Percentiles rank a stretch among this genome's conserved stretches.
These are phyloP conservation scores for Eremobia ochroleuca DNA, from an alignment of 2,888 invertebrate genomes.

Conservation along the genomic window DNA sequence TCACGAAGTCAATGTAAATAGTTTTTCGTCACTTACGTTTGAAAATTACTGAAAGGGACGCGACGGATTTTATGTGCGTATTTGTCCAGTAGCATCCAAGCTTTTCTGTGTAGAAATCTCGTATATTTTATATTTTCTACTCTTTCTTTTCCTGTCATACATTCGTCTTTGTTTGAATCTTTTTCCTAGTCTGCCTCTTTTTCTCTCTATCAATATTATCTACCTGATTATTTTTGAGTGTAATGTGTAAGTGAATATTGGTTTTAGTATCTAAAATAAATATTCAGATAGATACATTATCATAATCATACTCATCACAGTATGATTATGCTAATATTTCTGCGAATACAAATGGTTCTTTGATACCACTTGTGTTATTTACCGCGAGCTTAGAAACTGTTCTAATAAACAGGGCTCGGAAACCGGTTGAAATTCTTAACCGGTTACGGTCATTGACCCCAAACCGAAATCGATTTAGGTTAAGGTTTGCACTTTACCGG, in stretches of 20 bases:
- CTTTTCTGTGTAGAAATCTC: not conserved
- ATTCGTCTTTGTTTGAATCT: not conserved
- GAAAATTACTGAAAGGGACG: not conserved
- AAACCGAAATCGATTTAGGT: no score
- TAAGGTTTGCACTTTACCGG: no score
- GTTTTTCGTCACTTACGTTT: slow-evolving; percentile 13
- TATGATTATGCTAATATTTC: no score
- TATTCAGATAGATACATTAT: not conserved
- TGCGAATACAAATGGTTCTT: slow-evolving; percentile 11
- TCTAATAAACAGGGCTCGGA: no score
- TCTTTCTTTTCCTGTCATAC: not conserved
- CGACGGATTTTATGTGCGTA: slow-evolving; percentile 1
- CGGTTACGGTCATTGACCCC: no score
- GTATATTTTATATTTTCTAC: not conserved
- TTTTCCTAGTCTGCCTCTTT: not conserved
- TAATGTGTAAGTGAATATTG: not conserved
- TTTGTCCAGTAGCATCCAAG: not conserved
- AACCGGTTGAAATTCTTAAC: no score
- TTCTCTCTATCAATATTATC: not conserved
- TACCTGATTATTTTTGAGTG: not conserved
- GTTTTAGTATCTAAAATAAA: slow-evolving; percentile 4
- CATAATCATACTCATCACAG: no score
- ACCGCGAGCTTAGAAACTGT: not conserved
- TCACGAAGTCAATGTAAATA: slow-evolving; percentile 28
- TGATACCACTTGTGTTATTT: not conserved